phyloP scores from a whole-genome alignment of 2,797 vertebrate species.

The Fistularia commersonii region DNA sequence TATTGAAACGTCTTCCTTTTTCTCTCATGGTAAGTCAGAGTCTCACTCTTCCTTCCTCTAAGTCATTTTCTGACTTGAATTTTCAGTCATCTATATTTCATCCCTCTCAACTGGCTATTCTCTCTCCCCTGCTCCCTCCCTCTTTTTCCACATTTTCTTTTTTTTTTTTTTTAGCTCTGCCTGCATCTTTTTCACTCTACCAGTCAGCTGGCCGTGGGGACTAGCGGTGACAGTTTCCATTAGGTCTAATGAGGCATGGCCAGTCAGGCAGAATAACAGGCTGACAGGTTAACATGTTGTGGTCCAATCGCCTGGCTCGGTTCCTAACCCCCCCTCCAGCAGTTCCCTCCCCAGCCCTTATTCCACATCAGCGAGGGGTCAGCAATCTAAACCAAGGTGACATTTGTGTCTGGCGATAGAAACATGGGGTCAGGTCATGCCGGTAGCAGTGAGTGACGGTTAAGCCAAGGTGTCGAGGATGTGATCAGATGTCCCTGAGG shows the following conservation, averaged over 20 bases:
- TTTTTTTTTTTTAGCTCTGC: constrained; percentile 5
- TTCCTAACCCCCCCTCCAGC: constrained; percentile 42
- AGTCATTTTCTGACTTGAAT: background rate
- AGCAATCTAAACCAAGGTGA: constrained; percentile 50
- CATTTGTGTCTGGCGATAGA: constrained; percentile 50
- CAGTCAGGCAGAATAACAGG: constrained; percentile 60
- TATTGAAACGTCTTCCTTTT: too few species aligned
- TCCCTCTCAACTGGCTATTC: background rate
- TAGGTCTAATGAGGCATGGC: constrained; percentile 72
- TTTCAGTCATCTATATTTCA: background rate
- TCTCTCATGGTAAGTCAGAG: too few species aligned
- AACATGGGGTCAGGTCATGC: constrained; percentile 50
- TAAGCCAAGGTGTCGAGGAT: constrained; percentile 17
- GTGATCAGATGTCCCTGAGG: constrained; percentile 36
- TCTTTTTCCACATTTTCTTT: constrained; percentile 1
- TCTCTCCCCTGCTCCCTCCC: background rate
- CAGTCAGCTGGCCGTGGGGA: constrained; percentile 39
- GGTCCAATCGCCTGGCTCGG: constrained; percentile 54
- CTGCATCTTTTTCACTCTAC: constrained; percentile 24
- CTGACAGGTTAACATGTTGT: constrained; percentile 72
- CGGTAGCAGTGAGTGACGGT: constrained; percentile 44
- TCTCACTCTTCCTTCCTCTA: too few species aligned
- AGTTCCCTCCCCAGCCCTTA: constrained; percentile 14
- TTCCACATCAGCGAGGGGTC: constrained; percentile 32
- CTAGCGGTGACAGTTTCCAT: constrained; percentile 69